Base-by-base conservation (phyloP, 35 echinoderm and acorn worm species). In the Heliocidaris tuberculata region DNA sequence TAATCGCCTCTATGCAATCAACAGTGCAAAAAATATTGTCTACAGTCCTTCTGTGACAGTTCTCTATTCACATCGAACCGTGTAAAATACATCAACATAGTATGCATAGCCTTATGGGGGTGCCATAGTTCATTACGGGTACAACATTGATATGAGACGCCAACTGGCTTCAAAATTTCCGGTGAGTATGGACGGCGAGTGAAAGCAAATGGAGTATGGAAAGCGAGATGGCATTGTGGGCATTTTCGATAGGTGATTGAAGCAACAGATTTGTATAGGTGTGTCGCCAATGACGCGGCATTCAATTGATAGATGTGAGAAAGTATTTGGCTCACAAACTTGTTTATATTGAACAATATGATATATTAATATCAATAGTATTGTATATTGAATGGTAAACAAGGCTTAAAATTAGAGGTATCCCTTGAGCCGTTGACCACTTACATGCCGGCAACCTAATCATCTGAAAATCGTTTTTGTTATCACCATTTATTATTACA, bases 41-140 rank as follows among this genome's bases (percentile, higher is more conserved):
- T 27, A n/a, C 65, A 78, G 19, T 78, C 7, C 65, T 27, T 78
- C 31, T 48, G 31, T 89, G 87, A 89, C 47, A 89, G 87, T 89
- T 89, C 10, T 89, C 87, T 30, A 89, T 48, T 89, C 87, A 89
- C 9, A 32, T 48, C 87, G 0, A 9, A 47, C 29, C 31, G 87
- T 89, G 87, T 89, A 89, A 89, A 89, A 35, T 47, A 13, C 87
- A 89, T 89, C 87, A 89, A 89, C 87, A 89, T 89, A 47, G 29
- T 89, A 42, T 47, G 13, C 31, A 89, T 89, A 89, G 31, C 87
- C 87, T 89, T 89, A 89, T 30, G 31, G 32, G 70, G 32, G 2
- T 89, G 87, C 47, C 87, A n/a, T 17, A 89, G 47, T 48, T 16
- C 47, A 89, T 89, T 48, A 89, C 47, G 87, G 30, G 11, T 17